These are phyloP conservation scores for Istiophorus platypterus DNA, from an alignment of 2,113 vertebrate species.

Conservation along the genomic window DNA sequence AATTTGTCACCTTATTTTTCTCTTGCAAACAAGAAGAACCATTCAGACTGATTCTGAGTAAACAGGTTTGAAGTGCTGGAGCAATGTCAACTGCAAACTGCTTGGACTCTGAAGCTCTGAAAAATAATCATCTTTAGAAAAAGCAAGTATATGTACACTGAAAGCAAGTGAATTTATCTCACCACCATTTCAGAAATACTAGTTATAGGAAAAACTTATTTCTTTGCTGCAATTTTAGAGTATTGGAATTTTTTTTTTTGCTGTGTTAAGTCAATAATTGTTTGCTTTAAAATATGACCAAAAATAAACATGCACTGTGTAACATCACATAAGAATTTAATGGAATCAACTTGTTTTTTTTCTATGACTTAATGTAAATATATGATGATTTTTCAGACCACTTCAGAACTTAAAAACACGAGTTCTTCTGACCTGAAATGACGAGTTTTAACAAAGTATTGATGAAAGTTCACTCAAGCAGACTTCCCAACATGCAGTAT, in stretches of 20 bases:
- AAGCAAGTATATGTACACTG: not conserved
- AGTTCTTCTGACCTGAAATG: not conserved
- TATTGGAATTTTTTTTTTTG: not conserved
- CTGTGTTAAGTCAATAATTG: too few relatives aligned
- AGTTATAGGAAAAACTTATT: too few relatives aligned
- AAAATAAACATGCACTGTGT: too few relatives aligned
- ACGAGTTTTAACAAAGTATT: not conserved
- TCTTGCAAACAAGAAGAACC: not conserved
- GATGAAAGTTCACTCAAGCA: not conserved
- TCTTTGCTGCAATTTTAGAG: not conserved
- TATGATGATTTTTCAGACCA: not conserved
- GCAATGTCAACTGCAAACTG: not conserved
- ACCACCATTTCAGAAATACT: not conserved
- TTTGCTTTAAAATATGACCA: too few relatives aligned
- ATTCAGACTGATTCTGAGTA: not conserved
- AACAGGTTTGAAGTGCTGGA: not conserved
- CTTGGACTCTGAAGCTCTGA: not conserved
- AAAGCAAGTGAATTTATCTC: not conserved
- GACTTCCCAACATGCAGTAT: not conserved
- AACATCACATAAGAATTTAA: too few relatives aligned
- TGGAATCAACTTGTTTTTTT: not conserved
- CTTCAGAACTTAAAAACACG: not conserved
- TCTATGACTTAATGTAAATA: not conserved
- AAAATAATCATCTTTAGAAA: not conserved
- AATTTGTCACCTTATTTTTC: not conserved